Evolutionary conservation across 2,797 vertebrate species (phyloP), one percentile per base, ranked within the genome.

Genomic region (Pempheris klunzingeri): DNA sequence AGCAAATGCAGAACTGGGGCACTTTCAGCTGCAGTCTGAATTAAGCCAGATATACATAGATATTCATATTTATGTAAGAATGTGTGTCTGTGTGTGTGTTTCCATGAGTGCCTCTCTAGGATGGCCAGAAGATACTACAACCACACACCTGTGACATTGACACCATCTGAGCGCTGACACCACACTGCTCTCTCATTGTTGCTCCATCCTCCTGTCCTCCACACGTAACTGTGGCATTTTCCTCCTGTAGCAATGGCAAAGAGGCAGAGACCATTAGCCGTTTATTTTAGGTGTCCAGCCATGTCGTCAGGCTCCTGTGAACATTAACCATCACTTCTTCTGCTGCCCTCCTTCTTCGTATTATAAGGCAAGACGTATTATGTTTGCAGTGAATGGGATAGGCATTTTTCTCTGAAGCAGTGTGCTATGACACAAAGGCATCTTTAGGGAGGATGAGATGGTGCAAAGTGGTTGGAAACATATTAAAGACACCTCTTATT

Each of bases 101-200:
- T 54, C 47, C 20, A 14, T 9, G 14, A 54, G 41, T 34, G 20
- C 47, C 41, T 66, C 34, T 12, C 26, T 18, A 20, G 44, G 47
- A 41, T 20, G 62, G 30, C 59, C 32, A 15, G n/a, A 54, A 55
- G 38, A 77, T 41, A 17, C 22, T 15, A 36, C 12, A 18, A 44
- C 38, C 14, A 14, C 71, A 86, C 81, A 99, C 98, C 98, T 95
- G 98, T 99, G 87, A 99, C 98, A 28, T 99, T 98, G 81, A 97
- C 64, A 6, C 97, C 97, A 44, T 99, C 98, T 0, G 98, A 99
- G 78, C 98, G 97, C 71, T 99, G 96, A 87, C 98, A 99, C 98
- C 98, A 99, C 83, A 99, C 98, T 0, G 87, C 88, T 80, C 98
- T 94, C 46, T 96, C 78, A 1, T 99, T 99, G 92, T 98, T 97